These are phyloP conservation scores for Trochalopteron elliotii DNA, from an alignment of 2,113 vertebrate genomes.

Conservation along the genomic window DNA sequence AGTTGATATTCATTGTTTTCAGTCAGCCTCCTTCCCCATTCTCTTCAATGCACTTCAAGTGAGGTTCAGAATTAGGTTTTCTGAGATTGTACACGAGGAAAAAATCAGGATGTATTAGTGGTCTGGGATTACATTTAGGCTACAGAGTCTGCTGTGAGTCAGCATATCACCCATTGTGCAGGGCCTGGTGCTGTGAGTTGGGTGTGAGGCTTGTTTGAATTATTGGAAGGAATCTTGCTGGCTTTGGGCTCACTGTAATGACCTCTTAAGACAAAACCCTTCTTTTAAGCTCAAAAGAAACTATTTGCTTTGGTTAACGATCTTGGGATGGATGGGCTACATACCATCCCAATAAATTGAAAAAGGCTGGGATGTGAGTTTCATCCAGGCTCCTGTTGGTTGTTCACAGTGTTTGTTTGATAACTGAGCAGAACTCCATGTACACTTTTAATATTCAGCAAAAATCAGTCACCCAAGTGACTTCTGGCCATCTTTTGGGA, in stretches of 20 bases:
- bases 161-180: fast-evolving
- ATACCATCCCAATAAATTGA: background rate
- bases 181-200: background rate
- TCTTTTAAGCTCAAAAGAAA: background rate
- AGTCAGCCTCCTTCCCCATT: background rate
- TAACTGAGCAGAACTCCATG: background rate
- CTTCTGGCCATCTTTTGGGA: background rate
- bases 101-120: background rate
- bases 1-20: conserved; percentile 1
- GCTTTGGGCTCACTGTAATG: background rate
- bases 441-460: background rate
- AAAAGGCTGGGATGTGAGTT: background rate
- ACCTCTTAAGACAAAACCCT: background rate
- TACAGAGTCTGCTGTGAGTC: background rate
- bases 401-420: too few relatives aligned
- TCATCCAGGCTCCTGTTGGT: background rate
- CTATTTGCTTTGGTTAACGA: background rate
- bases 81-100: background rate
- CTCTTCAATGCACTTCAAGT: background rate
- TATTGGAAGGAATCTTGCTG: background rate
- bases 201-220: background rate
- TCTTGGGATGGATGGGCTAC: background rate
- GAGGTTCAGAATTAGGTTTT: background rate
- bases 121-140: background rate
- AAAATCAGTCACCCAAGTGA: too few relatives aligned